phyloP scores from a whole-genome alignment of 2,888 invertebrate species.

The Cephus rjabovi region DNA sequence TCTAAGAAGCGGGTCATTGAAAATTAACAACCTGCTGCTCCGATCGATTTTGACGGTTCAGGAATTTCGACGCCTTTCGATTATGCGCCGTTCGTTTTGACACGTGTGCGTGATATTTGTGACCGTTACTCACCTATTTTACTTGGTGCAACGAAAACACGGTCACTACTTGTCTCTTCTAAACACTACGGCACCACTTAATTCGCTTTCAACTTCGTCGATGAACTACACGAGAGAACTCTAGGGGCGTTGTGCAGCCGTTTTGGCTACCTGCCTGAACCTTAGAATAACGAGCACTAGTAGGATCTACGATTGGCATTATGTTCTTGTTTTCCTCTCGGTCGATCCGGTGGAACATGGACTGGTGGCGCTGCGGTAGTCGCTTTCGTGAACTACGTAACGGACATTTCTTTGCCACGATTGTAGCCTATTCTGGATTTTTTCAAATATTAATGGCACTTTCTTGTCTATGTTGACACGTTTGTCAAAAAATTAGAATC shows the following conservation, averaged over 20 bases:
- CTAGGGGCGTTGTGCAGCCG: background rate
- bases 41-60: background rate
- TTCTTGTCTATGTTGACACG: rapidly evolving
- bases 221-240: background rate
- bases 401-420: too few species aligned
- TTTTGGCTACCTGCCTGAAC: background rate
- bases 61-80: background rate
- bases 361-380: too few species aligned
- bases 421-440: too few species aligned
- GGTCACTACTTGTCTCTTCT: background rate
- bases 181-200: background rate
- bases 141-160: background rate
- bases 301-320: background rate
- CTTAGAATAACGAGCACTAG: background rate
- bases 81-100: background rate
- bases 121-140: background rate
- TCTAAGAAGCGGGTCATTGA: background rate
- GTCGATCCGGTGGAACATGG: too few species aligned
- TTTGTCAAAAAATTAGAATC: too few species aligned
- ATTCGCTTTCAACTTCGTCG: background rate
- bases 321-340: too few species aligned
- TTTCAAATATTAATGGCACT: too few species aligned
- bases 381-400: too few species aligned
- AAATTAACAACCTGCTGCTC: background rate
- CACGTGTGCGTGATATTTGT: background rate